Evolutionary conservation across 2,888 invertebrate species (phyloP).

Genomic region (Scrobipalpa costella): DNA sequence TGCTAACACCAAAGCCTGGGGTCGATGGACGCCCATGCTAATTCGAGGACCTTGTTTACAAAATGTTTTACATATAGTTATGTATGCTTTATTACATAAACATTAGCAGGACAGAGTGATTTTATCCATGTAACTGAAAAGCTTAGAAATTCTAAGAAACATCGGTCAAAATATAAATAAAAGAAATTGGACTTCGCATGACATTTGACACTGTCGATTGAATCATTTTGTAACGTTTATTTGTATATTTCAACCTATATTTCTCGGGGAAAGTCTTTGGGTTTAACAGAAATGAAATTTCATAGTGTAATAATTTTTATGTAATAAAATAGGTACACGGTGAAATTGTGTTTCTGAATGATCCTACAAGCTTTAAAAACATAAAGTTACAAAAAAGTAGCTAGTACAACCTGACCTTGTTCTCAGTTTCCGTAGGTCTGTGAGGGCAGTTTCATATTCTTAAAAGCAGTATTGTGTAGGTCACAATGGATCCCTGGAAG

Average conservation of each 20-base stretch:
- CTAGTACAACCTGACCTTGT: conserved; percentile 32
- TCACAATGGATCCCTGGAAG: conserved; percentile 51
- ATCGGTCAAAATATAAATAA: too few species aligned
- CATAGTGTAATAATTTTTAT: too few species aligned
- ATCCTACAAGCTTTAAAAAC: neutral
- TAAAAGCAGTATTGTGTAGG: conserved; percentile 48
- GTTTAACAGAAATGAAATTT: too few species aligned
- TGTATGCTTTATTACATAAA: too few species aligned
- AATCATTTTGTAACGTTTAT: too few species aligned
- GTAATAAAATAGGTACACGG: too few species aligned
- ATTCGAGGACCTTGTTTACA: neutral
- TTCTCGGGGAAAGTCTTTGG: neutral
- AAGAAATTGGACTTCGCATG: too few species aligned
- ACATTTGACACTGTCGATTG: too few species aligned
- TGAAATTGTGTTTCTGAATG: too few species aligned
- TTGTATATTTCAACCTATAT: neutral
- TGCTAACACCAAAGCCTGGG: neutral
- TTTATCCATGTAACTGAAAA: too few species aligned
- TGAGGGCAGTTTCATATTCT: conserved; percentile 48
- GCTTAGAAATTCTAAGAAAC: too few species aligned
- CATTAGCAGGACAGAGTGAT: too few species aligned
- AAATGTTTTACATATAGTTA: neutral
- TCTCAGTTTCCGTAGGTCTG: conserved; percentile 19
- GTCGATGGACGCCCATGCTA: neutral
- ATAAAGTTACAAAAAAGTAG: neutral